A percentile compares a stretch with the other conserved stretches of the same genome.
phyloP scores from a whole-genome alignment of 2,888 invertebrate genomes.

The Diachrysia chrysitis region DNA sequence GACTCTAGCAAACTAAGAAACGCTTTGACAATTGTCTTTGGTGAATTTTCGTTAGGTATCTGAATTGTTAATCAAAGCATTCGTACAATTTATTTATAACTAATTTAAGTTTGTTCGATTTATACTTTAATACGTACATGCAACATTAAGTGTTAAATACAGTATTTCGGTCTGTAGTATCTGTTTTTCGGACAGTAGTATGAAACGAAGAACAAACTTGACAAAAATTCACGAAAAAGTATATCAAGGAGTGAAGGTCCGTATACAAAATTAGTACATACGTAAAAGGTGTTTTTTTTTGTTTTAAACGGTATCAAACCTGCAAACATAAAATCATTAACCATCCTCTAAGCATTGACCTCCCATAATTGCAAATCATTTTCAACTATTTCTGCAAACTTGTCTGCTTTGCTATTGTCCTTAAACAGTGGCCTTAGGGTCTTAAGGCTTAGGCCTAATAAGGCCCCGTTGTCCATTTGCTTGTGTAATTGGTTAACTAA shows the following conservation, averaged over 20 bases:
- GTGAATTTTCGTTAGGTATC: no score
- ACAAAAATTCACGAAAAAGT: no score
- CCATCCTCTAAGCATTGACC: slow-evolving; percentile 70
- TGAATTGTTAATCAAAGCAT: no score
- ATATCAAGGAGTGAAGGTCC: no score
- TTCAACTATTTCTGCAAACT: slow-evolving; percentile 95
- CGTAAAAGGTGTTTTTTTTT: background rate
- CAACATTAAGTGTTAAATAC: background rate
- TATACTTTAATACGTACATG: background rate
- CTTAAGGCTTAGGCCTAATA: slow-evolving; percentile 93
- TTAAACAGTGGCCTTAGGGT: slow-evolving; percentile 93
- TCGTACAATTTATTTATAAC: background rate
- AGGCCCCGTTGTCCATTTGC: slow-evolving; percentile 93
- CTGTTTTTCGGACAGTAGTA: no score
- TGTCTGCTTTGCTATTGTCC: slow-evolving; percentile 91
- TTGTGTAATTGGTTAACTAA: slow-evolving; percentile 92
- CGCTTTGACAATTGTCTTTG: no score
- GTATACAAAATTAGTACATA: no score
- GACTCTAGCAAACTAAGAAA: no score
- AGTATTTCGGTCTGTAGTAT: no score
- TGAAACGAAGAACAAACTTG: no score
- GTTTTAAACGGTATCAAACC: background rate
- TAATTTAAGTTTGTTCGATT: background rate
- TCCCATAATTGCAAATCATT: slow-evolving; percentile 96
- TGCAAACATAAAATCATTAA: background rate